Percentiles rank a stretch among this genome's conserved stretches.
These are phyloP conservation scores for Selenia dentaria DNA, from an alignment of 2,888 invertebrate genomes.

Conservation along the genomic window DNA sequence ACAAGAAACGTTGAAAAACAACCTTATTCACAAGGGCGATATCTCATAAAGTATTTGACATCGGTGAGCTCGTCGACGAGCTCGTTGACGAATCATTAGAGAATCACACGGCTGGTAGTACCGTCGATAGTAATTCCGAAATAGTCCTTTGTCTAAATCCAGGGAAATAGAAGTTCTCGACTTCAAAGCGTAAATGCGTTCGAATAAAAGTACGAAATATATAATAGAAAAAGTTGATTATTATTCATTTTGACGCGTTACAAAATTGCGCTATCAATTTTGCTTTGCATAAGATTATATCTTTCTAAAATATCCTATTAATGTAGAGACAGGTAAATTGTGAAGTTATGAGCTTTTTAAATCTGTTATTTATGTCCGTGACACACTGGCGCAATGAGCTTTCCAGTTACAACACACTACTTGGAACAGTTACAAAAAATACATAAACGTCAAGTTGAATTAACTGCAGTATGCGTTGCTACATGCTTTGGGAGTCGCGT, in stretches of 20 bases:
- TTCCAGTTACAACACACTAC: constrained; percentile 14
- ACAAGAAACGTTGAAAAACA: too few relatives aligned
- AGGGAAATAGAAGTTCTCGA: too few relatives aligned
- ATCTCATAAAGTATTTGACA: too few relatives aligned
- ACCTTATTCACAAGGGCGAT: too few relatives aligned
- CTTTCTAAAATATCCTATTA: constrained; percentile 11
- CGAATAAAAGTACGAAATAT: too few relatives aligned
- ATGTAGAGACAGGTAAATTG: constrained; percentile 11
- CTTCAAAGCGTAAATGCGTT: too few relatives aligned
- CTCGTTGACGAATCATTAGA: too few relatives aligned
- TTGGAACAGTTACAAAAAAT: constrained; percentile 20
- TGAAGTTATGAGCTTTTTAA: constrained; percentile 22
- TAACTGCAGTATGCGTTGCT: constrained; percentile 7
- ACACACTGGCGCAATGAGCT: constrained; percentile 17
- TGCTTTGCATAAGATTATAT: constrained; percentile 21
- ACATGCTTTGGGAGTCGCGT: constrained; percentile 2
- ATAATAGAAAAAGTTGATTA: background rate
- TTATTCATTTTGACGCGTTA: background rate
- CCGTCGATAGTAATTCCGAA: too few relatives aligned
- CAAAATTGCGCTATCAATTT: constrained; percentile 18
- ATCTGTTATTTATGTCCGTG: constrained; percentile 22
- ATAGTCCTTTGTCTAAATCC: too few relatives aligned
- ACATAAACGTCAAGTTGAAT: constrained; percentile 22
- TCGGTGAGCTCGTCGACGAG: too few relatives aligned
- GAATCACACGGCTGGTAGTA: too few relatives aligned